Evolutionary conservation across 2,888 invertebrate species (phyloP).

Genomic region (Xylota sylvarum): DNA sequence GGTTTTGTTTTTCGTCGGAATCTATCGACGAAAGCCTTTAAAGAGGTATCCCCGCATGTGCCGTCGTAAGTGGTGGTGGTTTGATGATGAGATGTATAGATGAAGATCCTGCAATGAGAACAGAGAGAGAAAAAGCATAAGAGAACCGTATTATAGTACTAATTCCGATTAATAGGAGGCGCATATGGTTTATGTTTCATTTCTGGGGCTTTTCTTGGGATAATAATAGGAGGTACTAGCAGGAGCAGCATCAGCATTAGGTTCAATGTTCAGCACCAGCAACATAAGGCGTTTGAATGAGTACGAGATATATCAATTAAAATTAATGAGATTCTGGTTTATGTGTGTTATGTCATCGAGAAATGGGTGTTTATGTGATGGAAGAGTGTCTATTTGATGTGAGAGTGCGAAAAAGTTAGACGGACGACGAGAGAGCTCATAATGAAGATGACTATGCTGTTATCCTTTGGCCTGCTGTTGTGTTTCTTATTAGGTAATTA

Average conservation of each 20-base stretch:
- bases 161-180: slow-evolving; percentile 42
- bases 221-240: slow-evolving; percentile 4
- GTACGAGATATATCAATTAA: slow-evolving; percentile 47
- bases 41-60: slow-evolving; percentile 28
- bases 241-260: not conserved
- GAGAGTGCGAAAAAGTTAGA: not conserved
- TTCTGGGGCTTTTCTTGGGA: slow-evolving; percentile 31
- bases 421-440: not conserved
- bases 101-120: slow-evolving; percentile 70
- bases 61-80: slow-evolving; percentile 12
- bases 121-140: slow-evolving; percentile 21
- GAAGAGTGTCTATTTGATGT: slow-evolving; percentile 14
- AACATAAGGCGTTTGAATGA: not conserved
- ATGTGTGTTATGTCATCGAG: slow-evolving; percentile 20
- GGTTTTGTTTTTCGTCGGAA: slow-evolving; percentile 19
- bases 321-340: slow-evolving; percentile 58
- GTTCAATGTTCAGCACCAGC: no score
- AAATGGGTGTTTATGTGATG: slow-evolving; percentile 12
- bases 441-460: slow-evolving; percentile 6
- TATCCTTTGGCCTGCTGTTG: slow-evolving; percentile 18
- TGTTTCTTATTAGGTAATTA: slow-evolving; percentile 37
- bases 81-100: slow-evolving; percentile 54
- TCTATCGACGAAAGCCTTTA: slow-evolving; percentile 15
- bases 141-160: slow-evolving; percentile 53
- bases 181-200: slow-evolving; percentile 44